phyloP scores from a whole-genome alignment of 2,797 vertebrate species.

The Sebastes taczanowskii region DNA sequence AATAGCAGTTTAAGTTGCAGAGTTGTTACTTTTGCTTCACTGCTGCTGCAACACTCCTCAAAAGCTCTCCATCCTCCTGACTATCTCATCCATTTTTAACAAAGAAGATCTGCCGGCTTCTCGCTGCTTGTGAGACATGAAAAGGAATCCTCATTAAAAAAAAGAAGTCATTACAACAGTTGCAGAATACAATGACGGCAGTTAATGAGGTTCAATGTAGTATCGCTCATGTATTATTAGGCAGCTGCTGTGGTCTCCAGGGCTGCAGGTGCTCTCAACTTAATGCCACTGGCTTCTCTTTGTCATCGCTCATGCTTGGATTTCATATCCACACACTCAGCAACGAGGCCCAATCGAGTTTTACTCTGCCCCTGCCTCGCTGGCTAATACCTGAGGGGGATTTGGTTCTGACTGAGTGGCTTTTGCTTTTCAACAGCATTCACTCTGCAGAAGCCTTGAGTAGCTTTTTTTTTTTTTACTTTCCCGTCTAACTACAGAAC shows the following conservation, averaged over 20 bases:
- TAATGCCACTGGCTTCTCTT: constrained; percentile 52
- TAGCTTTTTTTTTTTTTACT: not conserved
- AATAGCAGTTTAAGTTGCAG: constrained; percentile 40
- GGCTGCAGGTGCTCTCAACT: constrained; percentile 56
- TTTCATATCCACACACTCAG: constrained; percentile 63
- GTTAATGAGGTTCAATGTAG: constrained; percentile 64
- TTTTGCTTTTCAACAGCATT: constrained; percentile 47
- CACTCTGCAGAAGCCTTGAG: constrained; percentile 12
- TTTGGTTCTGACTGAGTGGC: constrained; percentile 47
- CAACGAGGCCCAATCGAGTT: constrained; percentile 44
- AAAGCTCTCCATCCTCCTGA: not conserved
- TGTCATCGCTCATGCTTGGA: constrained; percentile 60
- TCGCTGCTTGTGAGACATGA: constrained; percentile 11
- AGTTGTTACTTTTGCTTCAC: constrained; percentile 20
- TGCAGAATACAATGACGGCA: constrained; percentile 50
- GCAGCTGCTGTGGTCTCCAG: constrained; percentile 49
- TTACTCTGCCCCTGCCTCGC: constrained; percentile 26
- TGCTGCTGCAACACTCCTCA: not conserved
- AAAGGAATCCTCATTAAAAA: constrained; percentile 52
- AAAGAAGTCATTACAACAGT: constrained; percentile 49
- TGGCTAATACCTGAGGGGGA: constrained; percentile 49
- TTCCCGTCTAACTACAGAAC: constrained; percentile 1
- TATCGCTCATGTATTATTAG: constrained; percentile 68
- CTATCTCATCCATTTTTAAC: constrained; percentile 37
- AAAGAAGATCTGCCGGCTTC: constrained; percentile 9